phyloP scores from a whole-genome alignment of 1,140 invertebrate species.

The Bacillus rossius region DNA sequence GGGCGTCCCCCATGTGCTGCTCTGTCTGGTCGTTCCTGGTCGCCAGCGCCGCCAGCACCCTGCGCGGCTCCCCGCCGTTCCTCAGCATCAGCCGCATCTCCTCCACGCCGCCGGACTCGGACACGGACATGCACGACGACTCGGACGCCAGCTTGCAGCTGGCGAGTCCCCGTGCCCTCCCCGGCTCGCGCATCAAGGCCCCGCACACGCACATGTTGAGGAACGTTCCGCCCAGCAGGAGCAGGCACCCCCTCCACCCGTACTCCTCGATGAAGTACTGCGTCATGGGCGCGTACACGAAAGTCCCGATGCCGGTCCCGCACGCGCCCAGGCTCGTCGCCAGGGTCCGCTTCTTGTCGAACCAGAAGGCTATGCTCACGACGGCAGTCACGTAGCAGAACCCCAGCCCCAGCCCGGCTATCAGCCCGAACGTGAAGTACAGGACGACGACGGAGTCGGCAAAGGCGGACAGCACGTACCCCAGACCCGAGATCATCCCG shows the following conservation, averaged over 20 bases:
- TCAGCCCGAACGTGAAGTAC: constrained; percentile 80
- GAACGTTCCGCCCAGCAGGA: constrained; percentile 76
- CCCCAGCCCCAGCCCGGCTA: constrained; percentile 79
- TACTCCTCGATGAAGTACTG: constrained; percentile 63
- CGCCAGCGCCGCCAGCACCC: constrained; percentile 53
- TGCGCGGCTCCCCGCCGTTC: constrained; percentile 57
- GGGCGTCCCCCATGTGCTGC: background rate
- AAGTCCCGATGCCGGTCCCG: constrained; percentile 81
- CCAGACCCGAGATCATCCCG: constrained; percentile 52
- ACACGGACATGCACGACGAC: background rate
- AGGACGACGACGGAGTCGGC: constrained; percentile 66
- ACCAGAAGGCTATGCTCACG: constrained; percentile 93
- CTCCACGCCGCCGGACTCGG: constrained; percentile 50
- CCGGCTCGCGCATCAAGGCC: constrained; percentile 79
- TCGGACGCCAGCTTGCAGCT: too few relatives aligned
- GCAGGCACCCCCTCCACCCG: constrained; percentile 81
- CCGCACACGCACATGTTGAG: constrained; percentile 87
- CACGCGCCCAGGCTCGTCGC: constrained; percentile 91
- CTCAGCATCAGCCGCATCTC: constrained; percentile 59
- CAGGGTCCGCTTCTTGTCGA: constrained; percentile 86
- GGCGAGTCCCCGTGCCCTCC: constrained; percentile 58
- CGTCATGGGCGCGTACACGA: constrained; percentile 79
- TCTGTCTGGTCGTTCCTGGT: constrained; percentile 29
- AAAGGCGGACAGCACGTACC: constrained; percentile 75
- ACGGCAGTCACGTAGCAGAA: constrained; percentile 86